A percentile compares a stretch with the other conserved stretches of the same genome.
Conservation (phyloP, 2,888 invertebrate genomes). For the Hirtodrosophila cameraria region DNA sequence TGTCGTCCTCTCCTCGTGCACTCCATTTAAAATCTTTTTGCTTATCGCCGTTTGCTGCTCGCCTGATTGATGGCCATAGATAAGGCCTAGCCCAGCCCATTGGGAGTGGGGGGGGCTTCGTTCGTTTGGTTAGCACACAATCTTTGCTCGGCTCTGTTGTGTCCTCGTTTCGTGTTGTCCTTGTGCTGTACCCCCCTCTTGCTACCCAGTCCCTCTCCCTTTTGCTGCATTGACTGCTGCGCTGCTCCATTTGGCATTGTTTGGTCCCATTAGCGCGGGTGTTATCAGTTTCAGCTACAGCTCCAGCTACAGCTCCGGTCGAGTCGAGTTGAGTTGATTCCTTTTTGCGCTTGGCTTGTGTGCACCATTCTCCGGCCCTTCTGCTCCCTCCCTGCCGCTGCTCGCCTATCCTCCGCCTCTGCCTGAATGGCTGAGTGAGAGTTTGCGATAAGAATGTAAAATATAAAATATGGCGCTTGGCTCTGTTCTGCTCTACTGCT, state of each 20-base stretch:
- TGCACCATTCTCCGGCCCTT: neutral
- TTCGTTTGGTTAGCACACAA: slow-evolving; percentile 17
- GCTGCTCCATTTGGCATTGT: slow-evolving; percentile 75
- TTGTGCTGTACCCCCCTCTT: slow-evolving; percentile 3
- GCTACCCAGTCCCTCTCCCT: slow-evolving; percentile 14
- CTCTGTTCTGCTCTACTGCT: slow-evolving; percentile 48
- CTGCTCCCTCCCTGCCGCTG: neutral
- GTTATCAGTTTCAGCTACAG: slow-evolving; percentile 78
- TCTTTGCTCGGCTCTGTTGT: slow-evolving; percentile 49
- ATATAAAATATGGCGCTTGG: slow-evolving; percentile 83
- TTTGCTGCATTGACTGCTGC: slow-evolving; percentile 52
- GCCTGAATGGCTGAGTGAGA: slow-evolving; percentile 76
- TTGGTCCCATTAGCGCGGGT: slow-evolving; percentile 83
- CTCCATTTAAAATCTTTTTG: slow-evolving; percentile 84
- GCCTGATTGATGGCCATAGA: slow-evolving; percentile 85
- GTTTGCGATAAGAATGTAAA: slow-evolving; percentile 84
- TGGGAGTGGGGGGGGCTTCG: slow-evolving; percentile 4
- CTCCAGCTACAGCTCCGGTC: slow-evolving; percentile 49
- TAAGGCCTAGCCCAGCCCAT: slow-evolving; percentile 78
- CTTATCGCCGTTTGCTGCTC: slow-evolving; percentile 83
- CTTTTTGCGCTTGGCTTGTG: slow-evolving; percentile 52
- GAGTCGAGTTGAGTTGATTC: slow-evolving; percentile 69
- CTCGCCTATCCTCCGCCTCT: too few species aligned
- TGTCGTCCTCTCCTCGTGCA: slow-evolving; percentile 59
- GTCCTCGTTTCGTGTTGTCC: slow-evolving; percentile 63